Conservation (phyloP, 2,797 vertebrate species). For the Bovichtus diacanthus region DNA sequence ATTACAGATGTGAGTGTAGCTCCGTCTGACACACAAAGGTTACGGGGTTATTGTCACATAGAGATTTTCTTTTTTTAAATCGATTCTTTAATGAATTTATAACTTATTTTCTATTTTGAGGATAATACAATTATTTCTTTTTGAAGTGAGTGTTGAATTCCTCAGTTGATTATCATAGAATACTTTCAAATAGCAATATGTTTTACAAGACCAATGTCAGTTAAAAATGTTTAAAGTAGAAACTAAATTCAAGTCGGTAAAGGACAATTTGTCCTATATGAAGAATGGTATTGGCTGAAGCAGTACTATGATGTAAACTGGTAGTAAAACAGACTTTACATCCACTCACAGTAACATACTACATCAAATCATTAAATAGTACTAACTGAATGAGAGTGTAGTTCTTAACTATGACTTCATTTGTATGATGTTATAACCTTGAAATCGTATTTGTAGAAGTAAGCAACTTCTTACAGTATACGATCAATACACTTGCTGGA, state of each 20-base stretch:
- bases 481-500: slow-evolving; percentile 37
- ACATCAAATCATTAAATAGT: neutral
- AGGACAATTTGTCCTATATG: neutral
- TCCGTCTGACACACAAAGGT: neutral
- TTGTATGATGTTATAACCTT: slow-evolving; percentile 7
- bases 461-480: slow-evolving; percentile 26
- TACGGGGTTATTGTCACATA: neutral
- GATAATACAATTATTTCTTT: neutral
- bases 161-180: neutral
- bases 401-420: neutral
- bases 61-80: neutral
- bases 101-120: neutral
- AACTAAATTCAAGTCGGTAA: neutral
- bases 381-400: neutral
- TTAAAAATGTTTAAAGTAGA: neutral
- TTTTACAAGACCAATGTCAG: neutral
- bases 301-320: neutral
- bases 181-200: neutral
- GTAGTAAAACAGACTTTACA: neutral
- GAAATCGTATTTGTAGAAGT: slow-evolving; percentile 31
- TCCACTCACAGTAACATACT: neutral
- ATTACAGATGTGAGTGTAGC: neutral
- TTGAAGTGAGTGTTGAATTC: neutral
- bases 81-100: neutral
- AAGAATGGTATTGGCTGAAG: neutral